Base-by-base conservation (phyloP, 2,113 vertebrate species). In the Pelecanus crispus region DNA sequence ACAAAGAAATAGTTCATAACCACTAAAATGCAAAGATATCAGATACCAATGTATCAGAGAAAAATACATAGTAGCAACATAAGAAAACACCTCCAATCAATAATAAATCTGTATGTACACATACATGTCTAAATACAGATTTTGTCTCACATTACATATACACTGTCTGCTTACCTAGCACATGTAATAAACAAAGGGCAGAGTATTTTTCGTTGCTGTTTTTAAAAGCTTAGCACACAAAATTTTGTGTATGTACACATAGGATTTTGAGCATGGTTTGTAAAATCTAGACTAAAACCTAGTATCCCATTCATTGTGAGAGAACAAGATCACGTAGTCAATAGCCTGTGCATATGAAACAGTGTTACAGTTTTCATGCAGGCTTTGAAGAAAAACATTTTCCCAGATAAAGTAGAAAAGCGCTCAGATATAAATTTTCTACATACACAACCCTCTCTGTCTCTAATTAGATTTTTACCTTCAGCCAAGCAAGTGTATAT, bases 211-310 rank as follows among this genome's bases (percentile, higher is more conserved):
- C 14, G 9, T 7, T 22, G 1, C 12, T 42, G 21, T 73, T 66
- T 21, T 71, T 34, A 7, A 45, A 75, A 82, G 15, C 26, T 80
- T 68, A 59, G 17, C 42, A 56, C 17, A 42, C 3, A 53, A 34
- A 31, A 58, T 25, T 70, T 67, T 65, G 11, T 28, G 4, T 19
- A 21, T 0, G 10, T 9, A 34, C 18, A 44, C 3, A 5, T 0
- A 38, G 12, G 20, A 87, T 75, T 65, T 32, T 53, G 28, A 82
- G 22, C 8, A 24, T 1, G 2, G 10, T 49, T 71, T 52, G 58
- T 68, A 58, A 52, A 61, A 61, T 22, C 47, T 21, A 61, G 34
- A 81, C 20, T 44, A 65, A 86, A 79, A 61, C 1, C 45, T 5
- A 26, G 19, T 29, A 16, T 55, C 26, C 24, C 32, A 36, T n/a